Conservation (phyloP, 2,888 invertebrate genomes). For the Dryococelus australis region DNA sequence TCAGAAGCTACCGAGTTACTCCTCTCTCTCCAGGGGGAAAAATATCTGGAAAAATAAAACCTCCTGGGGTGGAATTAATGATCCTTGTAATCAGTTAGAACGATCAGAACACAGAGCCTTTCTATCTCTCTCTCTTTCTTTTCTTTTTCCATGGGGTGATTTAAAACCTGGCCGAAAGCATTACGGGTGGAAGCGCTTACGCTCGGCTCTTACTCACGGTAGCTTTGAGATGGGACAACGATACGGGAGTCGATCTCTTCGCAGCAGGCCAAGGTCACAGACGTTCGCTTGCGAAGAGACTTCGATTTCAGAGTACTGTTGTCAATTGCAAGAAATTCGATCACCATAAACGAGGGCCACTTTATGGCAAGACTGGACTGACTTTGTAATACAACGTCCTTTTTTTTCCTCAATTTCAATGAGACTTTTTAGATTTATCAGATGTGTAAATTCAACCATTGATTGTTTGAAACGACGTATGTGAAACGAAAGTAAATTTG, state of each 20-base stretch:
- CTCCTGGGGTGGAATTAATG: constrained; percentile 1
- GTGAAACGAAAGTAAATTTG: no score
- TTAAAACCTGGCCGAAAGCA: neutral
- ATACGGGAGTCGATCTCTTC: neutral
- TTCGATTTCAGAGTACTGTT: no score
- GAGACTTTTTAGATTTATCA: no score
- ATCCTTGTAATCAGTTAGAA: constrained; percentile 11
- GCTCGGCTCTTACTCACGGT: neutral
- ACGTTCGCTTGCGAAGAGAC: no score
- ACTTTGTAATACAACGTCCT: no score
- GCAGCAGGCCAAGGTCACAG: neutral
- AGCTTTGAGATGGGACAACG: neutral
- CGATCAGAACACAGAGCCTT: neutral
- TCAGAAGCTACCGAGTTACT: constrained; percentile 1
- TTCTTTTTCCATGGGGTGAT: neutral
- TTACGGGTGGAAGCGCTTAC: neutral
- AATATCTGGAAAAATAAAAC: neutral
- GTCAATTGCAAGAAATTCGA: no score
- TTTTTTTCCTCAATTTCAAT: no score
- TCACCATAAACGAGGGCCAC: no score
- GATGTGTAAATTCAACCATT: no score
- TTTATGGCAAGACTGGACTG: no score
- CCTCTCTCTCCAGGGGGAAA: neutral
- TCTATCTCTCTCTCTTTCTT: neutral
- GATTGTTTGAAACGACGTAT: no score